A percentile compares a stretch with the other conserved stretches of the same genome.
These are phyloP conservation scores for Zosterops pallidus DNA, from an alignment of 2,113 vertebrate species.

Conservation along the genomic window DNA sequence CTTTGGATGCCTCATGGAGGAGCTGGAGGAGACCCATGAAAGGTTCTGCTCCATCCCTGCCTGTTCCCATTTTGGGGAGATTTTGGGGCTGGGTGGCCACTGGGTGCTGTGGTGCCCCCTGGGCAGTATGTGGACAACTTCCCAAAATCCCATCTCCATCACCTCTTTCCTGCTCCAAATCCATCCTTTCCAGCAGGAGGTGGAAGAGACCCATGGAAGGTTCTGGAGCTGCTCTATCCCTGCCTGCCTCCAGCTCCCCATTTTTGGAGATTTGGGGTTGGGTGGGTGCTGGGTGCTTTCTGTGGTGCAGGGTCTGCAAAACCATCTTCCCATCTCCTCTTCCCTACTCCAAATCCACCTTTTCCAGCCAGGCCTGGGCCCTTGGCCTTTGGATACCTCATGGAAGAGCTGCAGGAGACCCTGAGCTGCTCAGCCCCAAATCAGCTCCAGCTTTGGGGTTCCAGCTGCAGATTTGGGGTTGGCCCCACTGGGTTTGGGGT, in stretches of 20 bases:
- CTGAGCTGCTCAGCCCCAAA: background rate
- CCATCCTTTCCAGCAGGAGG: background rate
- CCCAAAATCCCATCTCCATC: background rate
- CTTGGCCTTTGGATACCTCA: background rate
- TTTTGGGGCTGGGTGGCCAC: background rate
- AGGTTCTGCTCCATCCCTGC: background rate
- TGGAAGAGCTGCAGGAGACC: background rate
- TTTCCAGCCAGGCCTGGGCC: background rate
- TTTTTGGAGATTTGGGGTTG: background rate
- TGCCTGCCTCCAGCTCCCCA: background rate
- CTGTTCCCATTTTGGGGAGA: background rate
- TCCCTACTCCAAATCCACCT: background rate
- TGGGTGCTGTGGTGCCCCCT: background rate
- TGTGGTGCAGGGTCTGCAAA: background rate
- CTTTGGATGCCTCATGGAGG: background rate
- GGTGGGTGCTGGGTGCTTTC: background rate
- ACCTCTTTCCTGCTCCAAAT: background rate
- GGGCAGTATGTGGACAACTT: background rate
- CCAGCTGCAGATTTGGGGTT: background rate
- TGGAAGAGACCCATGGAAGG: too few species aligned
- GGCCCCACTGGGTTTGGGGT: background rate
- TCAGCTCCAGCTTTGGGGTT: background rate
- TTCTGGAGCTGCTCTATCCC: background rate
- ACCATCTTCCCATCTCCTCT: background rate
- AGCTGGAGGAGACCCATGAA: background rate